Evolutionary conservation across 2,888 invertebrate species (phyloP), one percentile per base, ranked within the genome.

Genomic region (Rhogogaster chlorosoma): DNA sequence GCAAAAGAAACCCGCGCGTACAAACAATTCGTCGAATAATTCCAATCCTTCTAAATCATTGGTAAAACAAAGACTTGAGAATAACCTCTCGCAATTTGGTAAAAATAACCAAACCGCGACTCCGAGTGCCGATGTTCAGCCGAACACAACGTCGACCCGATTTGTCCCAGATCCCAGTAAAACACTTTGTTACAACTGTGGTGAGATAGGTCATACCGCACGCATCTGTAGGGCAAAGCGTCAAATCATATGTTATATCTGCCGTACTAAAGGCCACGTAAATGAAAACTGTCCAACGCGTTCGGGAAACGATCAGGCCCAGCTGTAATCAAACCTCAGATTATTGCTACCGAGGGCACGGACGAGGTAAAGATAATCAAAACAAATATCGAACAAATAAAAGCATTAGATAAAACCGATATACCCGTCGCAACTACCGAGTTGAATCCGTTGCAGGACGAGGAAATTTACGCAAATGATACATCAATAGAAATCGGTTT

Each of bases 281-380:
- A 86, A 86, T 49, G 15, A 32, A 6, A 49, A 86, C 36, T 86
- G 84, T 26, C 84, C 83, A 15, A 18, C 67, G 18, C 75, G 73
- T 75, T 38, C 45, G 86, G 86, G 86, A 86, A 86, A 86, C 85
- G 85, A 15, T 22, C 15, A 84, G 49, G 61, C 82, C 86, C 86
- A 15, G 49, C 84, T 82, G 84, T 86, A 86, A 73, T 10, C 42
- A 10, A 67, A 29, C 85, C 86, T 84, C 85, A 84, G 75, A 53
- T 73, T 84, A 85, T 84, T 12, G 84, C 26, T n/a, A 5, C 73
- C 0, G 7, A 82, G 83, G 86, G 85, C 86, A 80, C 12, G 15
- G 38, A 36, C 1, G 86, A 85, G 85, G 84, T 45, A 83, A 84
- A 67, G 29, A 18, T 5, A 32, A 42, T n/a, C 38, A 77, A 53